Evolutionary conservation across 2,113 vertebrate genomes (phyloP).

Genomic region (Stigmatopora argus): DNA sequence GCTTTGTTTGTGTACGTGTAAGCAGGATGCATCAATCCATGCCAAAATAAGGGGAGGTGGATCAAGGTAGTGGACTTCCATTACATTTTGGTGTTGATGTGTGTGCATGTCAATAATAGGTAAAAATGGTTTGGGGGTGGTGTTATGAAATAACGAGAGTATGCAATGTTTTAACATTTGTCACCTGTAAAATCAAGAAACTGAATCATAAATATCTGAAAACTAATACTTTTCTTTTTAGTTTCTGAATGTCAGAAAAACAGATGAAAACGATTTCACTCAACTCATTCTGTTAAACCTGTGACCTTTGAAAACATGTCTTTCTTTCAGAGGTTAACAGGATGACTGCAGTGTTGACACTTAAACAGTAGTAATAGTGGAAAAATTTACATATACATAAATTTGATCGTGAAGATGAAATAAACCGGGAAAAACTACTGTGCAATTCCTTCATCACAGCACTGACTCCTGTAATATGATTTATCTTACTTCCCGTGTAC

Average conservation of each 20-base stretch:
- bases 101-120: not conserved
- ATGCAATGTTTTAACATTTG: not conserved
- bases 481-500: not conserved
- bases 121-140: not conserved
- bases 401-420: not conserved
- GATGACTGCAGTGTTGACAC: not conserved
- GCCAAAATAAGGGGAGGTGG: not conserved
- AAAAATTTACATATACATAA: no score
- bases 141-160: not conserved
- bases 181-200: not conserved
- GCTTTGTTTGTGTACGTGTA: not conserved
- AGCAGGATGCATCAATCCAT: not conserved
- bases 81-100: not conserved
- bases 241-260: no score
- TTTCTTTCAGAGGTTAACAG: not conserved
- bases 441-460: not conserved
- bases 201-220: not conserved
- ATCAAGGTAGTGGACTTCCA: not conserved
- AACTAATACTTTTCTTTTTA: not conserved
- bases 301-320: no score
- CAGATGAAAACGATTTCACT: no score
- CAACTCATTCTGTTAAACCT: no score
- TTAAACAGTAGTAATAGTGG: not conserved
- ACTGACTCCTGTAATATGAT: not conserved
- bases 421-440: not conserved